A percentile compares a stretch with the other conserved stretches of the same genome.
phyloP scores from a whole-genome alignment of 2,888 invertebrate species.

The Lampropteryx suffumata region DNA sequence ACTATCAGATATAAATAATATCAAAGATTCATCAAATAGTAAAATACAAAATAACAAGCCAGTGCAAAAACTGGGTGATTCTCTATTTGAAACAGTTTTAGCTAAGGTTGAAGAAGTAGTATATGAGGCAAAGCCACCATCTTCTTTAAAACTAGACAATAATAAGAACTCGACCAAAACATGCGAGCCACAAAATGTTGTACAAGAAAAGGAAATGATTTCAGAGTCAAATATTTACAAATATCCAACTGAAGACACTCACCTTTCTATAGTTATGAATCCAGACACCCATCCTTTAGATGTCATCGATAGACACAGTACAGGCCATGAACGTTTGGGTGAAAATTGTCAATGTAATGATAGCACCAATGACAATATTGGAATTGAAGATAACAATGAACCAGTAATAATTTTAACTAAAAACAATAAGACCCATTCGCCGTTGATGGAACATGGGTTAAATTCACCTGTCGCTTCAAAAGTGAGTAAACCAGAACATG shows the following conservation, averaged over 20 bases:
- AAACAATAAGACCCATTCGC: neutral
- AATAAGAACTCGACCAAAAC: slow-evolving; percentile 5
- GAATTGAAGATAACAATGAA: slow-evolving; percentile 1
- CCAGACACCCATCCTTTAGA: slow-evolving; percentile 1
- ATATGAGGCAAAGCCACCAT: slow-evolving; percentile 9
- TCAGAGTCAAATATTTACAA: slow-evolving; percentile 29
- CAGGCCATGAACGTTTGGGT: neutral
- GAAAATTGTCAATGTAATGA: neutral
- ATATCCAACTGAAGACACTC: slow-evolving; percentile 33
- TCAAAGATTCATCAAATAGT: slow-evolving; percentile 10
- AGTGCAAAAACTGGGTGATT: neutral
- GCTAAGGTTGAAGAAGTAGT: slow-evolving; percentile 11
- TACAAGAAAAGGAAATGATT: slow-evolving; percentile 33
- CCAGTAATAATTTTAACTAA: neutral
- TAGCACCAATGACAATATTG: slow-evolving; percentile 1
- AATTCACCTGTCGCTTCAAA: neutral
- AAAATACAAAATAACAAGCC: slow-evolving; percentile 11
- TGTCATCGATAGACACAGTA: slow-evolving; percentile 6
- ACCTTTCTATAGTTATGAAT: slow-evolving; percentile 25
- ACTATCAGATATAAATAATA: neutral
- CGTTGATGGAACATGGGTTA: neutral
- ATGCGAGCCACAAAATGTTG: slow-evolving; percentile 17
- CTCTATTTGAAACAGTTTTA: slow-evolving; percentile 8
- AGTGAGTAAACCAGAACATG: slow-evolving; percentile 28
- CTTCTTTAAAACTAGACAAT: slow-evolving; percentile 10